Conservation (phyloP, 2,888 invertebrate genomes). For the Chrysolina oricalcia region DNA sequence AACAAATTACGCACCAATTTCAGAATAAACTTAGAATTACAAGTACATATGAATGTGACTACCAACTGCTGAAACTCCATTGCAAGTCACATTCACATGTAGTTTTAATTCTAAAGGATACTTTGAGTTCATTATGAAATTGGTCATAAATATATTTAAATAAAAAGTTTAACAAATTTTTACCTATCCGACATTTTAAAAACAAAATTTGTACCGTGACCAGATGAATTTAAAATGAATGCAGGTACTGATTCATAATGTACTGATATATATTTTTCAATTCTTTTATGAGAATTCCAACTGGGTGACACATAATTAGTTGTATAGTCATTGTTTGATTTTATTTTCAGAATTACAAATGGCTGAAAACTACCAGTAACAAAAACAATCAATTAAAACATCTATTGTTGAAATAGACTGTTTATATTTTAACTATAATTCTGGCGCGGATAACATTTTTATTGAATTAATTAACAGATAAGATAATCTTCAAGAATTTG, state of each 20-base stretch:
- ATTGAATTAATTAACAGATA: constrained; percentile 27
- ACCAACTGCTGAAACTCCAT: too few relatives aligned
- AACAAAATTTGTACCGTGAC: background rate
- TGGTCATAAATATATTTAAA: background rate
- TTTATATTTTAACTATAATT: constrained; percentile 16
- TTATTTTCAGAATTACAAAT: background rate
- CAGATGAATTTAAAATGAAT: background rate
- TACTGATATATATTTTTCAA: background rate
- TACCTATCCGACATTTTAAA: constrained; percentile 7
- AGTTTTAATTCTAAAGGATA: too few relatives aligned
- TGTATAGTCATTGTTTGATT: constrained; percentile 24
- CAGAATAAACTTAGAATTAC: too few relatives aligned
- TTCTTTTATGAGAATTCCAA: constrained; percentile 4
- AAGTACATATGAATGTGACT: too few relatives aligned
- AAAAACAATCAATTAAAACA: constrained; percentile 3
- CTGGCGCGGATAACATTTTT: constrained; percentile 18
- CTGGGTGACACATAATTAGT: constrained; percentile 3
- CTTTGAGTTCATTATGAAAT: too few relatives aligned
- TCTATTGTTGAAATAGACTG: constrained; percentile 10
- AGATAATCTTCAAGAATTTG: constrained; percentile 20
- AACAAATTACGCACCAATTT: too few relatives aligned
- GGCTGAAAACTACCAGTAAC: background rate
- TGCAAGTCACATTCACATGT: too few relatives aligned
- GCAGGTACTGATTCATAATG: background rate
- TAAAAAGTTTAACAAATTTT: background rate